phyloP scores from a whole-genome alignment of 1,140 invertebrate species.

The Drosophila lacertosa region DNA sequence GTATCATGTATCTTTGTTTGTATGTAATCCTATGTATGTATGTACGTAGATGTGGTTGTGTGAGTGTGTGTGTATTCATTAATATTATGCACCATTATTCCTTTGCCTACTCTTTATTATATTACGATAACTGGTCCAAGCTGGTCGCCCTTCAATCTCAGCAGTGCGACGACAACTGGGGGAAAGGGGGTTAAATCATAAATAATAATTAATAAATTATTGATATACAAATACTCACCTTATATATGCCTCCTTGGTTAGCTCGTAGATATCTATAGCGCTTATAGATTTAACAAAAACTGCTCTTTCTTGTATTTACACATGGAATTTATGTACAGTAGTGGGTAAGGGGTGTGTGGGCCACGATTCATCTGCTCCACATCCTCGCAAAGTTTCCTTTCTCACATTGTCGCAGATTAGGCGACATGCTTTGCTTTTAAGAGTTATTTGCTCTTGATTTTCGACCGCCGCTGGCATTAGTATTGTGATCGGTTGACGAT shows the following conservation, averaged over 20 bases:
- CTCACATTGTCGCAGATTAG: conserved; percentile 46
- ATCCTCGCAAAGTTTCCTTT: conserved; percentile 32
- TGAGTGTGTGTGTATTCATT: conserved; percentile 30
- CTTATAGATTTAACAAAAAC: conserved; percentile 76
- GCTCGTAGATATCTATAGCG: conserved; percentile 70
- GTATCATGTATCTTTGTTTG: too few species aligned
- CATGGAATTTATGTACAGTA: conserved; percentile 75
- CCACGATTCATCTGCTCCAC: conserved; percentile 9
- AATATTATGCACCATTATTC: conserved; percentile 74
- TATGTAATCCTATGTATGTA: neutral
- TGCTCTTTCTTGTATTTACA: conserved; percentile 68
- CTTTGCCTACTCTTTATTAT: conserved; percentile 66
- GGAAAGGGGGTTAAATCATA: neutral
- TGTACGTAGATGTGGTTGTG: conserved; percentile 18
- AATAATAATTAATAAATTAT: neutral
- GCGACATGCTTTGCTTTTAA: conserved; percentile 52
- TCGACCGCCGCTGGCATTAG: conserved; percentile 60
- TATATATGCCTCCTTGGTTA: conserved; percentile 74
- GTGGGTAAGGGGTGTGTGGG: neutral
- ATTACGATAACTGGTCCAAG: conserved; percentile 78
- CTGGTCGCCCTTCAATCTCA: conserved; percentile 32
- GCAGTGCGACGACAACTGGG: conserved; percentile 47
- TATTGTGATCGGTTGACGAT: conserved; percentile 58
- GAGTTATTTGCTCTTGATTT: conserved; percentile 70
- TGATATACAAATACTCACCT: conserved; percentile 39